Evolutionary conservation across 2,797 vertebrate species (phyloP).

Genomic region (Lithobates pipiens): DNA sequence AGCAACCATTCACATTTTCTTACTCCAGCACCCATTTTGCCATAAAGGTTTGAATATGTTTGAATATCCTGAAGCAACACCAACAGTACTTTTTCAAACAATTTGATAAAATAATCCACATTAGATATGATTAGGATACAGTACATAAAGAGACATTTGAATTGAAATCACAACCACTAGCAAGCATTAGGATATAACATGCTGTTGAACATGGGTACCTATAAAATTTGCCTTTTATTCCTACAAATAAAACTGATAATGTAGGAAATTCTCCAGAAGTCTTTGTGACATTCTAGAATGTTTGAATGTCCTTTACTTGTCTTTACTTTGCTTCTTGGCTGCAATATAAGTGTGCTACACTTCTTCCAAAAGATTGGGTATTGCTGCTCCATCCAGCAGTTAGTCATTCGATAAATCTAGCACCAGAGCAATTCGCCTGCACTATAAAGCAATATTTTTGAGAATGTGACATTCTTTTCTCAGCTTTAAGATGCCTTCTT

Average conservation of each 20-base stretch:
- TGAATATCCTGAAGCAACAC: too few species aligned
- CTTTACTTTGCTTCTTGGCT: slow-evolving; percentile 41
- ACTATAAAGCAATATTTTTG: slow-evolving; percentile 27
- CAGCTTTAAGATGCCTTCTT: slow-evolving; percentile 10
- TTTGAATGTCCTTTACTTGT: slow-evolving; percentile 47
- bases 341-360: slow-evolving; percentile 35
- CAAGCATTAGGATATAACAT: too few species aligned
- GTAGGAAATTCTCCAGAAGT: too few species aligned
- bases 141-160: too few species aligned
- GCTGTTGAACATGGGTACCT: too few species aligned
- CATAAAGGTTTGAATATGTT: too few species aligned
- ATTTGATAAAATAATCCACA: too few species aligned
- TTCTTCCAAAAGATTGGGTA: slow-evolving; percentile 39
- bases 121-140: too few species aligned
- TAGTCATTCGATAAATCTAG: slow-evolving; percentile 44
- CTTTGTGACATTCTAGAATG: slow-evolving; percentile 9
- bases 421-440: slow-evolving; percentile 11
- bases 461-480: slow-evolving; percentile 23
- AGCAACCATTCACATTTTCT: too few species aligned
- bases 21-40: too few species aligned
- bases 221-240: neutral
- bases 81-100: too few species aligned
- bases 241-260: neutral
- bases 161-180: too few species aligned
- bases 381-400: slow-evolving; percentile 23